Evolutionary conservation across 2,113 vertebrate species (phyloP).

Genomic region (Pristiophorus japonicus): DNA sequence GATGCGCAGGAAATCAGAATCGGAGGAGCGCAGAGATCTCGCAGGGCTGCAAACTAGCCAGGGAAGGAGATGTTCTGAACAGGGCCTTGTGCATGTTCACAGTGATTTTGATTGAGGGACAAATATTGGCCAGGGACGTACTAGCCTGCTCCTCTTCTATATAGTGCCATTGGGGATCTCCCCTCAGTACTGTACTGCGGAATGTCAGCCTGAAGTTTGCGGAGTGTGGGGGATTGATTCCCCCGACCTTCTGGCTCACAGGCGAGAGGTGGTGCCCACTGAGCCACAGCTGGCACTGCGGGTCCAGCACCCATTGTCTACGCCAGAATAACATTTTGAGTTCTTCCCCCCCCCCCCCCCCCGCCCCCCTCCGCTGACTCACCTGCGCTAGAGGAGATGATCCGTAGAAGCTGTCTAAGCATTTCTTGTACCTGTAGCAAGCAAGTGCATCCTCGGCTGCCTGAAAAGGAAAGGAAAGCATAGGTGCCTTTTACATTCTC

Average conservation of each 20-base stretch:
- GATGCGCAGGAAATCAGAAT: too few relatives aligned
- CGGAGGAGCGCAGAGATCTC: too few relatives aligned
- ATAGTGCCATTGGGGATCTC: too few relatives aligned
- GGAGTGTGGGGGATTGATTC: neutral
- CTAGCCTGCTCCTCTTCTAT: too few relatives aligned
- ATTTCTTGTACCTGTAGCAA: slow-evolving; percentile 26
- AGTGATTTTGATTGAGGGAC: too few relatives aligned
- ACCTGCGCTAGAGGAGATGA: neutral
- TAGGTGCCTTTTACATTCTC: neutral
- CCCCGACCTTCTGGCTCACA: neutral
- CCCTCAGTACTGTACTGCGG: too few relatives aligned
- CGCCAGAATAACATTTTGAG: neutral
- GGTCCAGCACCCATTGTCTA: neutral
- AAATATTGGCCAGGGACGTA: too few relatives aligned
- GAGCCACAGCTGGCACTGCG: neutral
- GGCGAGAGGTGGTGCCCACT: neutral
- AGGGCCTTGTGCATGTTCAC: too few relatives aligned
- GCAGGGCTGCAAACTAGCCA: too few relatives aligned
- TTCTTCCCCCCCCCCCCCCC: neutral
- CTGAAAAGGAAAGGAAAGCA: neutral
- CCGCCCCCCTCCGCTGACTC: too few relatives aligned
- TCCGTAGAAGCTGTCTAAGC: slow-evolving; percentile 1
- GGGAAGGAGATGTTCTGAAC: too few relatives aligned
- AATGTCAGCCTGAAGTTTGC: too few relatives aligned
- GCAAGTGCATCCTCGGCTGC: slow-evolving; percentile 26